These are phyloP conservation scores for Oreochromis aureus DNA, from an alignment of 2,113 vertebrate species.

Conservation along the genomic window DNA sequence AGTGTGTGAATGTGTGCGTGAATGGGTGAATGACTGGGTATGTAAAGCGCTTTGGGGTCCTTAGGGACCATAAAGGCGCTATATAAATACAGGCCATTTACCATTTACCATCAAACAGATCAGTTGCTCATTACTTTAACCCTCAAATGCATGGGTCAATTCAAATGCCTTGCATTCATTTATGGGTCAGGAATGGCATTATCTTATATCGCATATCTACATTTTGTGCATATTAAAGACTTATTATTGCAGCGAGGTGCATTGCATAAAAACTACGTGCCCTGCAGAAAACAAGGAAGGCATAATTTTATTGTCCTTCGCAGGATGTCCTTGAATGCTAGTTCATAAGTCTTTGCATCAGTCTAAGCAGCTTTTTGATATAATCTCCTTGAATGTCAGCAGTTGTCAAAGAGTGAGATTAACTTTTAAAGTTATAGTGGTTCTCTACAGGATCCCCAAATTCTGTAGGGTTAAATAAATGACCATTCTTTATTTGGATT, in stretches of 20 bases:
- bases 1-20: no score
- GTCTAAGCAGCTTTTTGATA: constrained; percentile 60
- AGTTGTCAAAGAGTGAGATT: constrained; percentile 65
- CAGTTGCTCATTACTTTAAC: background rate
- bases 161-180: background rate
- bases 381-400: constrained; percentile 60
- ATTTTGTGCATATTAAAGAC: background rate
- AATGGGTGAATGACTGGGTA: no score
- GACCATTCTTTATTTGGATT: background rate
- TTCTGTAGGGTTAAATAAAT: background rate
- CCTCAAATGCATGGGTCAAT: background rate
- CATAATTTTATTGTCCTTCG: constrained; percentile 1
- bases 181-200: background rate
- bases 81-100: no score
- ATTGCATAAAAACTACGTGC: background rate
- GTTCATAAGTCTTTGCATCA: constrained; percentile 49
- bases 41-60: no score
- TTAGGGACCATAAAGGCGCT: no score
- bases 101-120: constrained; percentile 21
- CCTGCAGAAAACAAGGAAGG: background rate
- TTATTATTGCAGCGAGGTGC: background rate
- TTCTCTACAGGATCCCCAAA: background rate
- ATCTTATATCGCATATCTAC: background rate
- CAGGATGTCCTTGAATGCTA: constrained; percentile 41
- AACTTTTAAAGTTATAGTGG: constrained; percentile 43